Percentiles rank a stretch among this genome's conserved stretches.
Evolutionary conservation across 2,797 vertebrate species (phyloP).

Genomic region (Cuculus canorus): DNA sequence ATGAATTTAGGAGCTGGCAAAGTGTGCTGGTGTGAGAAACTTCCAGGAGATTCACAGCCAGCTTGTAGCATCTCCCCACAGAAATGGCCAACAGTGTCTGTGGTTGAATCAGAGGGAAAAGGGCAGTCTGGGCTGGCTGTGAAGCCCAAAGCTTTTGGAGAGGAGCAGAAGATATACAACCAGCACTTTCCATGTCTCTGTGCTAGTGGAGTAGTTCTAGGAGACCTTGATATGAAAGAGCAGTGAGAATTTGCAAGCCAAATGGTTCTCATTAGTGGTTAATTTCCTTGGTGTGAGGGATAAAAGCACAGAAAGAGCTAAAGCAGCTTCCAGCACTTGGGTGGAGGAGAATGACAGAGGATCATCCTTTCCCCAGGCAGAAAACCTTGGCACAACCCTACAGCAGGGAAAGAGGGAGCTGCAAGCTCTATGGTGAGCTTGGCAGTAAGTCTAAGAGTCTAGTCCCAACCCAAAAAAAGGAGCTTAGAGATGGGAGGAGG

Average conservation of each 20-base stretch:
- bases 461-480: neutral
- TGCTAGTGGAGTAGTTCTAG: neutral
- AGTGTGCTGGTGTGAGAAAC: neutral
- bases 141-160: neutral
- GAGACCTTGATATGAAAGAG: neutral
- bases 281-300: conserved; percentile 46
- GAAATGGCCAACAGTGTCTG: neutral
- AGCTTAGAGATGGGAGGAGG: neutral
- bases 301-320: conserved; percentile 27
- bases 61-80: neutral
- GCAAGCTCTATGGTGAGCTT: neutral
- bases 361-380: conserved; percentile 9
- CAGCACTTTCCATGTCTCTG: neutral
- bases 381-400: neutral
- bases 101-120: neutral
- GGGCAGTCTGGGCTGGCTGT: neutral
- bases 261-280: conserved; percentile 43
- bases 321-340: neutral
- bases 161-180: neutral
- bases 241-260: conserved; percentile 16
- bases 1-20: neutral
- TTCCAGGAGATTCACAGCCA: neutral
- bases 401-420: neutral
- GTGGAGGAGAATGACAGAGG: neutral
- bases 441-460: neutral